Base-by-base conservation (phyloP, 2,113 vertebrate genomes). In the Ailurus styani region DNA sequence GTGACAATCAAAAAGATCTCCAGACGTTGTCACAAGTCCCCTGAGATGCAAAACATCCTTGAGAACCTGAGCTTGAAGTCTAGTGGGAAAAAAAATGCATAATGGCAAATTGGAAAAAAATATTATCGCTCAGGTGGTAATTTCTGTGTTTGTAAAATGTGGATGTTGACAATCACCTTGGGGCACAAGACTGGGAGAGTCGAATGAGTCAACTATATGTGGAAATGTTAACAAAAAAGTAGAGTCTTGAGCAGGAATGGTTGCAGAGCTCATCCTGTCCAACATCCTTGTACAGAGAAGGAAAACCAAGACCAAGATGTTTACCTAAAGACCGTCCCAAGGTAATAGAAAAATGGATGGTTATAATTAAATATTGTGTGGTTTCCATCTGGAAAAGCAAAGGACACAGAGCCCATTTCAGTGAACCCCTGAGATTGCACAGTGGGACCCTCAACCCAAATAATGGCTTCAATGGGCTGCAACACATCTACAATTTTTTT, bases 51-150 rank as follows among this genome's bases (percentile, higher is more conserved):
- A 89, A 45, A 62, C 23, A 40, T 45, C 10, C 13, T 66, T 60
- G 42, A 45, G 62, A 62, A 50, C n/a, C 14, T 70, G 20, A 45
- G 52, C n/a, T 73, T 66, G 57, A 42, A 57, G 57, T 64, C 73
- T 42, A 4, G 40, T 31, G 23, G 31, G 11, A 1, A 0, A 1
- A 0, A 1, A 34, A 72, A 89, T 3, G 21, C 45, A 64, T 14
- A 17, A 8, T 13, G n/a, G 60, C 55, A 62, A 86, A 87, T n/a
- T 1, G 18, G 66, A 40, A n/a, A 86, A 55, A 54, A 54, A n/a
- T 31, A 54, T 11, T 55, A 27, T 79, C 77, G 31, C 45, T 40
- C 5, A 10, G n/a, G 20, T n/a, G 31, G 68, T 7, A 42, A 37
- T 37, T 78, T 52, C 37, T 27, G 27, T 23, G 75, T 55, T n/a